A percentile compares a stretch with the other conserved stretches of the same genome.
Conservation (phyloP, 2,888 invertebrate genomes). For the Chrysolina americana region DNA sequence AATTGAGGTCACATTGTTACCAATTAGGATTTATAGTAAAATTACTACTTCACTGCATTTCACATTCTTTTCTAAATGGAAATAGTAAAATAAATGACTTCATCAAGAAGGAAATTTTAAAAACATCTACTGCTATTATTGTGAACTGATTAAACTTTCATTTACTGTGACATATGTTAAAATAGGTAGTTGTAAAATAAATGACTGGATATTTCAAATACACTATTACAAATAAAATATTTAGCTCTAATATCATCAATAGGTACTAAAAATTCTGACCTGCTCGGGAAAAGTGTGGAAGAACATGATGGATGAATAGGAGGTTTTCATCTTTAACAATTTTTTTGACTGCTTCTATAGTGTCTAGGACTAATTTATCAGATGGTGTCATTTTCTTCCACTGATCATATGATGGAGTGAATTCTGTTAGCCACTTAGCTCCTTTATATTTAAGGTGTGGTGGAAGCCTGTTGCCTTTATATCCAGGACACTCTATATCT, state of each 20-base stretch:
- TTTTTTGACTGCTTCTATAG: slow-evolving; percentile 70
- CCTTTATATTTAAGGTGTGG: slow-evolving; percentile 70
- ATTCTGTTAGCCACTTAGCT: slow-evolving; percentile 75
- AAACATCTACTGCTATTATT: neutral
- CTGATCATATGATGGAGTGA: slow-evolving; percentile 72
- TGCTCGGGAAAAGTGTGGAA: slow-evolving; percentile 79
- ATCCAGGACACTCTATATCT: slow-evolving; percentile 75
- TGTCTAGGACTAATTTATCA: slow-evolving; percentile 75
- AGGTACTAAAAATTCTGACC: slow-evolving; percentile 65
- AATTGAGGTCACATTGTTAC: too few species aligned
- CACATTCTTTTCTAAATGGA: too few species aligned
- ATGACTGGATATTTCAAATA: neutral
- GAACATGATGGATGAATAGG: slow-evolving; percentile 73
- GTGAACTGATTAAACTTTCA: neutral
- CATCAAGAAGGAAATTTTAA: neutral
- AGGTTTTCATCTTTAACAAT: slow-evolving; percentile 71
- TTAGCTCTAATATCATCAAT: slow-evolving; percentile 1
- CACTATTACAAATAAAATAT: slow-evolving; percentile 8
- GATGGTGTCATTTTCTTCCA: slow-evolving; percentile 72
- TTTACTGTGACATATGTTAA: neutral
- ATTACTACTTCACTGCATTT: too few species aligned
- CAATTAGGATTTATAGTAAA: too few species aligned
- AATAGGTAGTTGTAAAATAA: neutral
- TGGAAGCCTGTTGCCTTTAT: slow-evolving; percentile 73
- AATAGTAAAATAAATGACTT: too few species aligned